These are phyloP conservation scores for Setipinna tenuifilis DNA, from an alignment of 2,797 vertebrate genomes.

Conservation along the genomic window DNA sequence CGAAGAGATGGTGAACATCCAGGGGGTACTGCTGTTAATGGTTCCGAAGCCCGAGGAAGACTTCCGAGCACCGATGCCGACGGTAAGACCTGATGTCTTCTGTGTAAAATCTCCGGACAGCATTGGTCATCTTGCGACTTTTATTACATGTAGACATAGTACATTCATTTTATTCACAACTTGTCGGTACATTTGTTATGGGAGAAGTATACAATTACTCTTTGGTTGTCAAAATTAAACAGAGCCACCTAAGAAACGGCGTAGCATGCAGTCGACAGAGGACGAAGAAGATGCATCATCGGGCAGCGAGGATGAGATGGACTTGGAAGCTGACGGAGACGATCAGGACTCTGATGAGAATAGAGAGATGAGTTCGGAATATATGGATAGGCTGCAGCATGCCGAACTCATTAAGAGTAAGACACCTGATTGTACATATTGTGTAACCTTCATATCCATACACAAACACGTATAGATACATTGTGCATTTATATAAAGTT, in stretches of 20 bases:
- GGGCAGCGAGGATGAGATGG: not conserved
- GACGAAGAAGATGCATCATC: not conserved
- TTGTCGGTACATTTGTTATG: not conserved
- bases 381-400: slow-evolving; percentile 16
- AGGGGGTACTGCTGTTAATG: slow-evolving; percentile 51
- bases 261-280: slow-evolving; percentile 18
- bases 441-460: too few relatives aligned
- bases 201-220: not conserved
- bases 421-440: not conserved
- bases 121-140: not conserved
- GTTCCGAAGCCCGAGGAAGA: slow-evolving; percentile 49
- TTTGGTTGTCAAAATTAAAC: slow-evolving; percentile 29
- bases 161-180: slow-evolving; percentile 39
- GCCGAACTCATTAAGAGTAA: not conserved
- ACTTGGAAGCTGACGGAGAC: slow-evolving; percentile 38
- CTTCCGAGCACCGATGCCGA: slow-evolving; percentile 52
- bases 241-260: slow-evolving; percentile 64
- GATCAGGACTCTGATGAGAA: slow-evolving; percentile 44
- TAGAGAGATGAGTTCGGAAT: slow-evolving; percentile 52
- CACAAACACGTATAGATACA: too few relatives aligned
- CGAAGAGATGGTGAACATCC: slow-evolving; percentile 21
- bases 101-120: too few relatives aligned
- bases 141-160: not conserved
- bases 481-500: too few relatives aligned
- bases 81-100: not conserved